Percentiles rank a stretch among this genome's conserved stretches.
phyloP scores from a whole-genome alignment of 1,140 invertebrate species.

The Potamilus streckersoni region DNA sequence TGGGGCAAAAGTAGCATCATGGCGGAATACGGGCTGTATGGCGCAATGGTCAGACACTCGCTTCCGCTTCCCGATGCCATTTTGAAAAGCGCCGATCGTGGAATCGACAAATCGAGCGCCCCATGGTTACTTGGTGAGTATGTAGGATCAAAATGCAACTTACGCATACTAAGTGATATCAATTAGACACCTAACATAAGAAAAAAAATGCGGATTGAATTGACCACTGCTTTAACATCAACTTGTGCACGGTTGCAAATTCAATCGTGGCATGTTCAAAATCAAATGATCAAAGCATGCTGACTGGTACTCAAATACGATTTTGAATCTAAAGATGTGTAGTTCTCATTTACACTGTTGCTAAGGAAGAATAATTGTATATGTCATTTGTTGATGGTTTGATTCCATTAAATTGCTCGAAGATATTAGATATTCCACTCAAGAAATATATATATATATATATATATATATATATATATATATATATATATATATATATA shows the following conservation, averaged over 20 bases:
- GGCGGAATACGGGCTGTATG: slow-evolving; percentile 99
- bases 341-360: too few species aligned
- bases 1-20: slow-evolving; percentile 99
- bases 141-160: not conserved
- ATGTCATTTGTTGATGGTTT: too few species aligned
- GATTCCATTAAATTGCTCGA: too few species aligned
- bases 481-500: too few species aligned
- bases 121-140: slow-evolving; percentile 96
- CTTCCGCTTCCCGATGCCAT: slow-evolving; percentile 97
- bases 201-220: not conserved
- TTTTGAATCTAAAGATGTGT: not conserved
- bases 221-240: not conserved
- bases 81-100: slow-evolving; percentile 91
- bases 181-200: not conserved
- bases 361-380: too few species aligned
- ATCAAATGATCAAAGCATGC: not conserved
- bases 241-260: not conserved
- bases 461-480: too few species aligned
- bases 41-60: slow-evolving; percentile 98
- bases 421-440: too few species aligned
- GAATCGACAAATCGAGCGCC: slow-evolving; percentile 85
- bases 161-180: too few species aligned
- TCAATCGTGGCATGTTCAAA: not conserved
- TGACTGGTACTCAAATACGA: not conserved
- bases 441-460: too few species aligned